Evolutionary conservation across 1,140 invertebrate genomes (phyloP).

Genomic region (Bombus superbus): DNA sequence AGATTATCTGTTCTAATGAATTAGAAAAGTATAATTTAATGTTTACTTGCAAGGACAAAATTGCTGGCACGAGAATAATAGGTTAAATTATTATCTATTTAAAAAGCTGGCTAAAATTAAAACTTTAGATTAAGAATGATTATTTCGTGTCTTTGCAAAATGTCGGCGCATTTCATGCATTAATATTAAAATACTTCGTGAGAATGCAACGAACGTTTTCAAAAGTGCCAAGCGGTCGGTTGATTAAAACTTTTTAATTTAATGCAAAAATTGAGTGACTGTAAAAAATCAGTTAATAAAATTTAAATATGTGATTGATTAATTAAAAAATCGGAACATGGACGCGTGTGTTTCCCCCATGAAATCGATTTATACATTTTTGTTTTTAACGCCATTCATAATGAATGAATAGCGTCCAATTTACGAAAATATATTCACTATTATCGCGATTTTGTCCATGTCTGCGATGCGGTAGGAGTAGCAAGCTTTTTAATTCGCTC

Average conservation of each 20-base stretch:
- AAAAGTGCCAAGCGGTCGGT: background rate
- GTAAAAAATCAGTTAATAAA: background rate
- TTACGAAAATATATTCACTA: background rate
- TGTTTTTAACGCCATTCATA: background rate
- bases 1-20: background rate
- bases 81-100: background rate
- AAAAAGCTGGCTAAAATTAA: background rate
- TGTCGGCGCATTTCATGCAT: background rate
- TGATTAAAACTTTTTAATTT: background rate
- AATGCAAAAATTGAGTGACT: background rate
- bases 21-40: background rate
- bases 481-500: background rate
- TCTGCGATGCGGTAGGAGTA: no score
- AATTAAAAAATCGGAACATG: background rate
- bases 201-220: background rate
- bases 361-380: slow-evolving; percentile 10
- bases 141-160: background rate
- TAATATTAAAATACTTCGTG: no score
- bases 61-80: background rate
- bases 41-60: background rate
- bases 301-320: background rate
- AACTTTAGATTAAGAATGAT: background rate
- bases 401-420: slow-evolving; percentile 22
- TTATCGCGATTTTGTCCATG: background rate
- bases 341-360: background rate